Percentiles rank a stretch among this genome's conserved stretches.
phyloP scores from a whole-genome alignment of 2,797 vertebrate species.

The Vireo griseus region DNA sequence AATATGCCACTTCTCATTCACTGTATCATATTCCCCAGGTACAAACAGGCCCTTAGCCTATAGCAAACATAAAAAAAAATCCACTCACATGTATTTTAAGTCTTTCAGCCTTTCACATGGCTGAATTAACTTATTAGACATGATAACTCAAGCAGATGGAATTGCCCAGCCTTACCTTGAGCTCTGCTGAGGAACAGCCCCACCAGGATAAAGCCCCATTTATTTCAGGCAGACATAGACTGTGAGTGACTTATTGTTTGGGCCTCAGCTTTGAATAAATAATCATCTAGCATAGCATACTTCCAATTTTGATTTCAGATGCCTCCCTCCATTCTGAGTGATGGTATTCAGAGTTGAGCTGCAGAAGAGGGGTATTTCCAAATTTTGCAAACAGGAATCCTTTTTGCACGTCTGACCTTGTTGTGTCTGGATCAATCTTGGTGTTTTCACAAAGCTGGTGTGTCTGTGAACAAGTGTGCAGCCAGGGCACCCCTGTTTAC shows the following conservation, averaged over 20 bases:
- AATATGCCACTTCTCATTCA: neutral
- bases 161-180: neutral
- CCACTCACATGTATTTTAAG: neutral
- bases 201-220: neutral
- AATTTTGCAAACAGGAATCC: neutral
- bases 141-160: neutral
- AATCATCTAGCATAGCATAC: neutral
- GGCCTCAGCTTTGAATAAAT: neutral
- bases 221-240: neutral
- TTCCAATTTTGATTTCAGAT: neutral
- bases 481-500: neutral
- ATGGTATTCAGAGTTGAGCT: neutral
- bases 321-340: neutral
- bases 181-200: neutral
- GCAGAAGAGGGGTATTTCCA: neutral
- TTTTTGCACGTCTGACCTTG: accelerated
- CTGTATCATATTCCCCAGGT: neutral
- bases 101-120: neutral
- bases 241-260: neutral
- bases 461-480: neutral
- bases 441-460: neutral
- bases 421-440: accelerated
- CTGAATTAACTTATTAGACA: neutral
- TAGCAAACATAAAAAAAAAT: neutral
- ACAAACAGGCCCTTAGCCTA: neutral